A percentile compares a stretch with the other conserved stretches of the same genome.
phyloP scores from a whole-genome alignment of 2,888 invertebrate genomes.

The Caenorhabditis imperialis region DNA sequence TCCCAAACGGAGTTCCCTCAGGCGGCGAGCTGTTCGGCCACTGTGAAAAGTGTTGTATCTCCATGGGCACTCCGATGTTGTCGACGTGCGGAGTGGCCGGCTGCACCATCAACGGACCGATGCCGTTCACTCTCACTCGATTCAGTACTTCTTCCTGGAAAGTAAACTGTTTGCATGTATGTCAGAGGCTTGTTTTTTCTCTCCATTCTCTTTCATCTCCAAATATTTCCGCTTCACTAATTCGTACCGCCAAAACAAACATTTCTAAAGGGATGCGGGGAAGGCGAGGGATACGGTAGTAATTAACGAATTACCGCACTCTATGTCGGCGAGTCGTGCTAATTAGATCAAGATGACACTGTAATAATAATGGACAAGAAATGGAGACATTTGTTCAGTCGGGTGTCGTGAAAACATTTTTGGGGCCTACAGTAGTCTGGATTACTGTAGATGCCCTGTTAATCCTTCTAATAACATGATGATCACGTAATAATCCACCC shows the following conservation, averaged over 20 bases:
- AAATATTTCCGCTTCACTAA: constrained; percentile 37
- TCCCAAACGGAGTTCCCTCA: constrained; percentile 9
- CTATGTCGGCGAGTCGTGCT: constrained; percentile 13
- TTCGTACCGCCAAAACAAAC: constrained; percentile 22
- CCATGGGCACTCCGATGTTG: constrained; percentile 84
- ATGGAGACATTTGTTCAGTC: constrained; percentile 36
- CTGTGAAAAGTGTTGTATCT: constrained; percentile 93
- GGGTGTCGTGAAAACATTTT: constrained; percentile 43
- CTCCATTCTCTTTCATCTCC: no score
- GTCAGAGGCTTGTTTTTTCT: constrained; percentile 1
- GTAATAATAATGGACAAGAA: constrained; percentile 38
- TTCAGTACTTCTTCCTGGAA: constrained; percentile 77
- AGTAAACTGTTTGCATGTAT: background rate
- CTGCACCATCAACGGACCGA: constrained; percentile 93
- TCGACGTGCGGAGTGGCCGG: constrained; percentile 84
- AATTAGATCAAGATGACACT: constrained; percentile 54
- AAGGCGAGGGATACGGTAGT: constrained; percentile 37
- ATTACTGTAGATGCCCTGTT: constrained; percentile 25
- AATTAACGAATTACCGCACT: constrained; percentile 54
- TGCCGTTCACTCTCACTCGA: constrained; percentile 87
- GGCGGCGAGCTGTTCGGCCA: constrained; percentile 34
- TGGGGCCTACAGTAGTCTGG: constrained; percentile 10
- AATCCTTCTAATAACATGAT: constrained; percentile 7
- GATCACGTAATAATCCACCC: constrained; percentile 38
- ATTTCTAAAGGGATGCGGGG: constrained; percentile 4